Evolutionary conservation across 2,113 vertebrate genomes (phyloP).

Genomic region (Cnemophilus loriae): DNA sequence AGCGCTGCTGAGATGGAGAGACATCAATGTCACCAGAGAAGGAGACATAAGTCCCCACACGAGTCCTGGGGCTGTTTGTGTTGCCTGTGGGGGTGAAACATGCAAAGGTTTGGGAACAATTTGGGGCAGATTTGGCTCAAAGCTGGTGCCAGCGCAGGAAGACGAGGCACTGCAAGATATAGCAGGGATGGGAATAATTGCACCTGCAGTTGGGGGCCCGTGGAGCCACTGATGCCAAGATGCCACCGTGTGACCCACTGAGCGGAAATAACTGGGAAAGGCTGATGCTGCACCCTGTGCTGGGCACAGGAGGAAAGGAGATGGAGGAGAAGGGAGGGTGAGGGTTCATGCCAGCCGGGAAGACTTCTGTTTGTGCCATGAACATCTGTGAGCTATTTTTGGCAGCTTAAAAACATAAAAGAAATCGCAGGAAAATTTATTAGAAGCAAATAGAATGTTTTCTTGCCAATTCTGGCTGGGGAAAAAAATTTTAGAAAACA

Average conservation of each 20-base stretch:
- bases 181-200: neutral
- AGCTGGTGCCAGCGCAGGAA: neutral
- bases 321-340: neutral
- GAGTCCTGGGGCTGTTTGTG: neutral
- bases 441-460: neutral
- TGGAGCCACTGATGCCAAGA: neutral
- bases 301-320: neutral
- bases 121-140: neutral
- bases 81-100: accelerated
- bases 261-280: neutral
- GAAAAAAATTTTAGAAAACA: neutral
- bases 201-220: accelerated
- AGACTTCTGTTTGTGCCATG: neutral
- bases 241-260: accelerated
- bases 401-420: neutral
- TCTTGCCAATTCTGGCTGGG: neutral
- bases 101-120: neutral
- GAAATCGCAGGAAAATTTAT: neutral
- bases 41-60: accelerated
- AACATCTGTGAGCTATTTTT: slow-evolving; percentile 1
- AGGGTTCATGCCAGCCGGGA: neutral
- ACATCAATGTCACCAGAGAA: accelerated
- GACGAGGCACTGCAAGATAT: neutral
- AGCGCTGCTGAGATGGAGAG: neutral
- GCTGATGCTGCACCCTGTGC: neutral